A percentile compares a stretch with the other conserved stretches of the same genome.
phyloP scores from a whole-genome alignment of 2,113 vertebrate species.

The Euleptes europaea region DNA sequence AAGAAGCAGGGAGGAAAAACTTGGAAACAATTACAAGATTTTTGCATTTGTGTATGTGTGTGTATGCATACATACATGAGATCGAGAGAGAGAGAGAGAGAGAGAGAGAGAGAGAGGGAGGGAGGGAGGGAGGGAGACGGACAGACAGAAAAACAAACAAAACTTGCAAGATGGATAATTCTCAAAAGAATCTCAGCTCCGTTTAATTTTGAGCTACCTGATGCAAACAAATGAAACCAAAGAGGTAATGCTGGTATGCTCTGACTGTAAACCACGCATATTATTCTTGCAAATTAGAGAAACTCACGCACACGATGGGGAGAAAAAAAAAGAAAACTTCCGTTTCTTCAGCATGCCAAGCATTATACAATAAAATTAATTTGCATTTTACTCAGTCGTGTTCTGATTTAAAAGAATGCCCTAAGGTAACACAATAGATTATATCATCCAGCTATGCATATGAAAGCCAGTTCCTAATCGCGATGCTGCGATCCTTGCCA shows the following conservation, averaged over 20 bases:
- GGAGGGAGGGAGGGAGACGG: background rate
- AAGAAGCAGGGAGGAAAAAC: slow-evolving; percentile 2
- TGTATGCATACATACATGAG: background rate
- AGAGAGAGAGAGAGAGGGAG: too few relatives aligned
- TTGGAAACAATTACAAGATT: slow-evolving; percentile 19
- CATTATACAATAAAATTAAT: background rate
- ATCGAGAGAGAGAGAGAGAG: background rate
- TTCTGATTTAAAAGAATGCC: slow-evolving; percentile 2
- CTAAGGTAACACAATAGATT: background rate
- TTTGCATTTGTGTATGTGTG: background rate
- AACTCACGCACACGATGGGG: background rate
- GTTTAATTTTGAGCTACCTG: background rate
- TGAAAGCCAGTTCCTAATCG: background rate
- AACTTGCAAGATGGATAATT: background rate
- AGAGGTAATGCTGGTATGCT: background rate
- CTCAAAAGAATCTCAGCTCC: background rate
- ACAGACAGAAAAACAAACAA: background rate
- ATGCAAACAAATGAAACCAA: background rate
- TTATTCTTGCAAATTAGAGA: slow-evolving; percentile 15
- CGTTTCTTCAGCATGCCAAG: background rate
- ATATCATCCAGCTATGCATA: background rate
- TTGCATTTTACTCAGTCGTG: background rate
- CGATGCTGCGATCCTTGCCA: too few relatives aligned
- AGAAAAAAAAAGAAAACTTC: background rate
- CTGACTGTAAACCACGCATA: background rate